Percentiles rank a stretch among this genome's conserved stretches.
These are phyloP conservation scores for Peromyscus melanophrys DNA, from an alignment of 2,797 vertebrate species.

Conservation along the genomic window DNA sequence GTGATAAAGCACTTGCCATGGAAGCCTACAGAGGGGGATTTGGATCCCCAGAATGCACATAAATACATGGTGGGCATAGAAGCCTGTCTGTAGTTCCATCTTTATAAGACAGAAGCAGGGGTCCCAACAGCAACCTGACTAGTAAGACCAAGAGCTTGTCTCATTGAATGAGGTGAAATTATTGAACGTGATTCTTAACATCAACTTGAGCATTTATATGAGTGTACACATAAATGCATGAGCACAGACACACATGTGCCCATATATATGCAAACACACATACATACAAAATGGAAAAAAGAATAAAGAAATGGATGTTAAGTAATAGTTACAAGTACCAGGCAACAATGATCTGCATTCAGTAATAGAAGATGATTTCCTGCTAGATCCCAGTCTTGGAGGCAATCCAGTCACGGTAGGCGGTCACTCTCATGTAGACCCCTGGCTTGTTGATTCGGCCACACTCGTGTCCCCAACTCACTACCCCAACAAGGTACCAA, in stretches of 20 bases:
- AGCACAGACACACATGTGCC: not conserved
- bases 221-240: not conserved
- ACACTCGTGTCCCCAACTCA: constrained; percentile 91
- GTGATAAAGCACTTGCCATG: not conserved
- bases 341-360: not conserved
- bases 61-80: not conserved
- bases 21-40: not conserved
- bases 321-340: constrained; percentile 67
- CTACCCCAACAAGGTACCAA: constrained; percentile 91
- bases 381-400: constrained; percentile 88
- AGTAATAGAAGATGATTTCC: not conserved
- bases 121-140: not conserved
- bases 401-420: constrained; percentile 89
- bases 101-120: not conserved
- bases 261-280: not conserved
- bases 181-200: not conserved
- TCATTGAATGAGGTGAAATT: not conserved
- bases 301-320: constrained; percentile 51
- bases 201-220: not conserved
- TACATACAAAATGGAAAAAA: not conserved
- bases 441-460: constrained; percentile 89
- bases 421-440: constrained; percentile 89
- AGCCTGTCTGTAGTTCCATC: not conserved
- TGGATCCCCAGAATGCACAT: not conserved
- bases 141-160: not conserved